Evolutionary conservation across 2,888 invertebrate genomes (phyloP), one percentile per base, ranked within the genome.

Genomic region (Sclerodermus sp.): DNA sequence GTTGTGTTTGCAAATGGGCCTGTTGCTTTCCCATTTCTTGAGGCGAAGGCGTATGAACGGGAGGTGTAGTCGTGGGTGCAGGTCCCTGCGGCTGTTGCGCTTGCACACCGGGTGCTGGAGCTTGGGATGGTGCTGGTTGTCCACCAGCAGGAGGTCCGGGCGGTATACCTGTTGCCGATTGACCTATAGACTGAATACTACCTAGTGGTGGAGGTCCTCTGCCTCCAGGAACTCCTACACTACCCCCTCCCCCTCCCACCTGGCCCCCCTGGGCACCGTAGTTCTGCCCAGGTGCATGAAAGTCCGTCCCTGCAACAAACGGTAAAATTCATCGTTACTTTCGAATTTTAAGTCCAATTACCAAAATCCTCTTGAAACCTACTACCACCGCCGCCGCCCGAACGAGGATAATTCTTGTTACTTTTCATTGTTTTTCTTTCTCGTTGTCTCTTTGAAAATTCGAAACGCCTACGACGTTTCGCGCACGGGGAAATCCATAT

Each of bases 201-300:
- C 70, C 70, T 39, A 76, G 64, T 44, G 70, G 64, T 46, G 70
- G 71, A 54, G 74, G 75, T 51, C 73, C 74, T 66, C 77, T 72
- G 36, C 70, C 72, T 36, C 75, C 72, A 23, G 72, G 70, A 55
- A 76, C 73, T 59, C 73, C 75, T 66, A 76, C 68, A 54, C 66
- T 71, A 58, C 66, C 69, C 57, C 73, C 75, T 49, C 73, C 75
- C 51, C 74, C 76, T 41, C 73, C 77, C 68, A 76, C 76, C 66
- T 76, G 77, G 65, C 73, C 72, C 57, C 76, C 75, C 66, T 77
- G 77, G 69, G 71, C 72, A 55, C 71, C 71, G 72, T 74, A 77
- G 64, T 70, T 77, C 62, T 72, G 74, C 63, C 73, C 73, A 57
- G 73, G 68, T 62, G 75, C 76, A 71, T 77, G 77, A 71, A 74